Conservation (phyloP, 2,113 vertebrate genomes). For the Silurus meridionalis region DNA sequence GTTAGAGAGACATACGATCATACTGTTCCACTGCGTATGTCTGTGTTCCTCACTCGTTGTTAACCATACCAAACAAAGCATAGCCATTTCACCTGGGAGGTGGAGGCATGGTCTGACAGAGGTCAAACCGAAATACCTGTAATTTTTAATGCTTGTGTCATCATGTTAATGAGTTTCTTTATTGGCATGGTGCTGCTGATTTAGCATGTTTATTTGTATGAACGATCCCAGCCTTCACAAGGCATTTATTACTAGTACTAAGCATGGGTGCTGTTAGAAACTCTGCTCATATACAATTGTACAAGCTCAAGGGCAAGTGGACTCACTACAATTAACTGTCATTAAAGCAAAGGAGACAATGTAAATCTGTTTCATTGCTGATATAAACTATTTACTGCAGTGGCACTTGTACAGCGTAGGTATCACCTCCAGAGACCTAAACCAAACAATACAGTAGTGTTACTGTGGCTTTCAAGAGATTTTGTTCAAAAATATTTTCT, state of each 20-base stretch:
- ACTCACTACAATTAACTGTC: background rate
- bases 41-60: background rate
- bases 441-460: background rate
- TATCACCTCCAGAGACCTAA: background rate
- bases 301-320: background rate
- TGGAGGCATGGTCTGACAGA: background rate
- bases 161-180: slow-evolving; percentile 18
- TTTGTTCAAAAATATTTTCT: background rate
- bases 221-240: background rate
- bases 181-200: background rate
- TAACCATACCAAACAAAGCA: background rate
- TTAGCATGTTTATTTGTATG: background rate
- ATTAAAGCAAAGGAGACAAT: slow-evolving; percentile 4
- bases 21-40: background rate
- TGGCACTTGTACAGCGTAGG: background rate
- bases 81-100: slow-evolving; percentile 14
- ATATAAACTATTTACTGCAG: background rate
- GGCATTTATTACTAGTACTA: background rate
- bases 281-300: background rate
- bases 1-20: background rate
- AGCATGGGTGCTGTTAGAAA: background rate
- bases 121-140: slow-evolving; percentile 18
- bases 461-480: background rate
- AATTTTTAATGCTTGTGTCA: background rate
- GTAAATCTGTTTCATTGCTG: background rate